Evolutionary conservation across 2,888 invertebrate genomes (phyloP).

Genomic region (Cerastoderma edule): DNA sequence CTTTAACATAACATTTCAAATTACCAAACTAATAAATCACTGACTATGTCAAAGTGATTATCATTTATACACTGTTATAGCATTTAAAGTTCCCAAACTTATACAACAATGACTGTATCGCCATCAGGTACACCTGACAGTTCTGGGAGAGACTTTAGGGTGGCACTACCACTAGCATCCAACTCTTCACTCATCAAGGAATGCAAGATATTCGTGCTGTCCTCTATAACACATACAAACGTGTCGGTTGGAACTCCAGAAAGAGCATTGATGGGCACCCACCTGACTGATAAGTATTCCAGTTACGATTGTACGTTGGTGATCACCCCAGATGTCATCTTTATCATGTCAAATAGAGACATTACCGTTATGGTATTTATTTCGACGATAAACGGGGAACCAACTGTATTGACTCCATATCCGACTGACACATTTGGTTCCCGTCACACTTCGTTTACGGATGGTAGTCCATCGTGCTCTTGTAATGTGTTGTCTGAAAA

Average conservation of each 20-base stretch:
- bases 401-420: background rate
- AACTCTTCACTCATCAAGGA: background rate
- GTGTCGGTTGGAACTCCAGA: background rate
- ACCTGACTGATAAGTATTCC: background rate
- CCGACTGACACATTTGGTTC: background rate
- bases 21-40: too few relatives aligned
- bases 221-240: background rate
- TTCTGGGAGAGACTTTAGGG: conserved; percentile 2
- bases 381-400: background rate
- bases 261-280: background rate
- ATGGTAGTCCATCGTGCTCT: background rate
- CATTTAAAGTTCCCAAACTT: too few relatives aligned
- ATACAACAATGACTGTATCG: too few relatives aligned
- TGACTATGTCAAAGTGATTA: too few relatives aligned
- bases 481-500: background rate
- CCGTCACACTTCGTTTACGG: background rate
- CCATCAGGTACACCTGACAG: conserved; percentile 1
- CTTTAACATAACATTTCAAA: too few relatives aligned
- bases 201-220: background rate
- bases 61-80: too few relatives aligned
- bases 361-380: background rate
- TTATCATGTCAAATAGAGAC: background rate
- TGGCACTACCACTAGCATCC: background rate
- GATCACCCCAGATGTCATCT: background rate
- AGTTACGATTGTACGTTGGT: background rate